These are phyloP conservation scores for Drosophila flavopinicola DNA, from an alignment of 2,888 invertebrate species.

Conservation along the genomic window DNA sequence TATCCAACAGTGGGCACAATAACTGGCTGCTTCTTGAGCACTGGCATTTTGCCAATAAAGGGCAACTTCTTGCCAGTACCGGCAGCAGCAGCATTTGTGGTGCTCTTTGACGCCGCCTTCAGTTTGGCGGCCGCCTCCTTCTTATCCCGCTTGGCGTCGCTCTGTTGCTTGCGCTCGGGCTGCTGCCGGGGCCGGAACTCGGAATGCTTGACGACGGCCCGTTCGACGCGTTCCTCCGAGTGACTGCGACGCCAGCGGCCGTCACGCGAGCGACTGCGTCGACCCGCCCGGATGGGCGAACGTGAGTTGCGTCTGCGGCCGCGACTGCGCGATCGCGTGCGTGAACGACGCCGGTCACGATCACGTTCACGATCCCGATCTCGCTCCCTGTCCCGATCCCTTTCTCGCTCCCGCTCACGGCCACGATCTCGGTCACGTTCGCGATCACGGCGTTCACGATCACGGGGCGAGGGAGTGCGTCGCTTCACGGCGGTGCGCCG, in stretches of 20 bases:
- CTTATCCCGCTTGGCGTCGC: slow-evolving; percentile 63
- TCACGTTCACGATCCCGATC: slow-evolving; percentile 51
- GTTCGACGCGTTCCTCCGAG: slow-evolving; percentile 77
- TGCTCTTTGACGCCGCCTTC: slow-evolving; percentile 45
- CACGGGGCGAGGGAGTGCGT: slow-evolving; percentile 60
- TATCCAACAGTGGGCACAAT: slow-evolving; percentile 30
- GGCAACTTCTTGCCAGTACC: slow-evolving; percentile 89
- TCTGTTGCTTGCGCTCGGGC: slow-evolving; percentile 72
- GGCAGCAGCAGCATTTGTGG: slow-evolving; percentile 13
- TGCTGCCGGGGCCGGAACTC: slow-evolving; percentile 82
- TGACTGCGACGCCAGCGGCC: slow-evolving; percentile 65
- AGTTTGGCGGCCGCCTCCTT: slow-evolving; percentile 61
- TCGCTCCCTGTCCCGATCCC: slow-evolving; percentile 46
- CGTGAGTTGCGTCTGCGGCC: slow-evolving; percentile 72
- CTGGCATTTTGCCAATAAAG: slow-evolving; percentile 93
- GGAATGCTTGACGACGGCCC: slow-evolving; percentile 82
- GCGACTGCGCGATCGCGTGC: slow-evolving; percentile 67
- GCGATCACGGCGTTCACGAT: slow-evolving; percentile 49
- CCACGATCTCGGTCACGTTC: slow-evolving; percentile 48
- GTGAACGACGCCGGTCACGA: slow-evolving; percentile 60
- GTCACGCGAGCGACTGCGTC: slow-evolving; percentile 66
- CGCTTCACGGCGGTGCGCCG: slow-evolving; percentile 40
- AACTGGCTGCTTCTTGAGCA: slow-evolving; percentile 86
- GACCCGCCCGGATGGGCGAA: slow-evolving; percentile 55
- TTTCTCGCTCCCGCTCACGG: slow-evolving; percentile 42